Evolutionary conservation across 2,797 vertebrate genomes (phyloP).

Genomic region (Poecilia picta): DNA sequence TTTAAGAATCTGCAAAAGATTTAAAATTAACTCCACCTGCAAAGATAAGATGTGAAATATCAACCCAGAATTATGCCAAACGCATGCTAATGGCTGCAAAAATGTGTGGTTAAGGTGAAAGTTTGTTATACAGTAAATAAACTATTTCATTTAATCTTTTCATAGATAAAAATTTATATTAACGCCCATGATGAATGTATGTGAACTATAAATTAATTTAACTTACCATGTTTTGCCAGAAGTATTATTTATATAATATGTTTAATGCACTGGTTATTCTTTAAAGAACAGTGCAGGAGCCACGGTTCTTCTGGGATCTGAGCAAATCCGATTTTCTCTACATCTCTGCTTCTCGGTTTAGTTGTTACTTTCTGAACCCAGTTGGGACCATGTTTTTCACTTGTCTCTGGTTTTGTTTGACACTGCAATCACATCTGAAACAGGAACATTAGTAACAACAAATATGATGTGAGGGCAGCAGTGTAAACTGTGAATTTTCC

Average conservation of each 20-base stretch:
- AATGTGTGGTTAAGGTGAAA: neutral
- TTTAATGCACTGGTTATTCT: neutral
- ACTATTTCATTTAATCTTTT: neutral
- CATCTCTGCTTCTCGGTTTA: constrained; percentile 42
- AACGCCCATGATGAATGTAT: neutral
- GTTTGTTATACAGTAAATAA: neutral
- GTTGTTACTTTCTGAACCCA: constrained; percentile 65
- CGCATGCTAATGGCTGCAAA: neutral
- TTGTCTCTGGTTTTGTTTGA: constrained; percentile 26
- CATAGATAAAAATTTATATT: neutral
- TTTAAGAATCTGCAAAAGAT: neutral
- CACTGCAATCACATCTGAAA: constrained; percentile 38
- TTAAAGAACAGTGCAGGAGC: constrained; percentile 20
- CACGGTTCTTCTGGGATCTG: constrained; percentile 36
- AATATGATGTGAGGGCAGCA: constrained; percentile 23
- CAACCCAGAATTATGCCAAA: neutral
- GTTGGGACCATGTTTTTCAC: constrained; percentile 40
- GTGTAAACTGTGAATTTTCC: constrained; percentile 27
- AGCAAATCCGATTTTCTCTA: constrained; percentile 61
- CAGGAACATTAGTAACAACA: constrained; percentile 45
- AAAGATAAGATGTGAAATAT: neutral
- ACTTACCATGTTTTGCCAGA: neutral
- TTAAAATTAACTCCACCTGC: neutral
- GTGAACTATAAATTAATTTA: neutral
- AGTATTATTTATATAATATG: neutral